Base-by-base conservation (phyloP, 2,113 vertebrate genomes). In the Litocranius walleri region DNA sequence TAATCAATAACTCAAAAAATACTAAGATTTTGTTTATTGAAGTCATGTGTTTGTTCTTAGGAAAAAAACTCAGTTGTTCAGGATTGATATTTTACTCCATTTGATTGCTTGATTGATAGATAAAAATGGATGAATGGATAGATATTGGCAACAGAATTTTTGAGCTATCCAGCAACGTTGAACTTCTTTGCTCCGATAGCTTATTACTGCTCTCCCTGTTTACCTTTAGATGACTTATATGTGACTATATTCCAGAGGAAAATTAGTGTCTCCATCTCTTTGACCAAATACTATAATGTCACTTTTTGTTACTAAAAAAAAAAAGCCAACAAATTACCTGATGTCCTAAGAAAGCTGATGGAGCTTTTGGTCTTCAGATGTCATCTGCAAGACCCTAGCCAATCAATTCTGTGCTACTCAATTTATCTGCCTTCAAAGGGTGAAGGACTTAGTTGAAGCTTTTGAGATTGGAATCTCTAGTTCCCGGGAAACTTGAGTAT, bases 391-490 rank as follows among this genome's bases (percentile, higher is more conserved):
- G 92, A 89, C 92, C 78, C 74, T 87, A 74, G 84, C 87, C 90
- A 97, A 97, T 98, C 96, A 98, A 97, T 98, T 97, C 86, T 87
- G 86, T 80, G 80, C 88, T 92, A 94, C 84, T 84, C 95, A 95
- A 97, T 98, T 97, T 98, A 97, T 98, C 93, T 94, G 95, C 90
- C 90, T 97, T 97, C 92, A 97, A 90, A 96, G 87, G 94, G 97
- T 98, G 96, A 98, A 98, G 94, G 97, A 93, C 97, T 96, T 90
- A 95, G 87, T 92, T 95, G 97, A 97, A 92, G 84, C 90, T 96
- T 97, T 97, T 97, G 97, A 97, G 97, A 98, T 97, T 97, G 84
- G 93, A 94, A 97, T 98, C 96, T 97, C 84, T 96, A 91, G 80
- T 92, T 96, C 81, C 82, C 48, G 33, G 85, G 92, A 88, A 96